Conservation (phyloP, 2,797 vertebrate genomes). For the Anolis apletophallus region DNA sequence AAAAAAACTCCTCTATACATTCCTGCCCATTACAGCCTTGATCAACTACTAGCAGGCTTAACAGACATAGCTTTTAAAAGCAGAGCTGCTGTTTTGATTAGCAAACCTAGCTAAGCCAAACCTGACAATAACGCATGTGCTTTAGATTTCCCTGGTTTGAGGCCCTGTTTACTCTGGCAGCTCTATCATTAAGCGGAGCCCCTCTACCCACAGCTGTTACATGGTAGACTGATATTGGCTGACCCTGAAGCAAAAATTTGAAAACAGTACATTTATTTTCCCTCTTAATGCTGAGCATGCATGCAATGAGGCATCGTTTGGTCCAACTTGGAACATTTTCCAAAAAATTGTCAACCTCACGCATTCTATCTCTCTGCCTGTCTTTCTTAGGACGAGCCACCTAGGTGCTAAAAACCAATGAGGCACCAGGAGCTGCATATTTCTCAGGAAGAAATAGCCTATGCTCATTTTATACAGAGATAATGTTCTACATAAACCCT, state of each 20-base stretch:
- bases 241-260: constrained; percentile 76
- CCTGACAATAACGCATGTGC: constrained; percentile 79
- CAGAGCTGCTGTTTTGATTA: constrained; percentile 75
- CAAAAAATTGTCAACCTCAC: constrained; percentile 65
- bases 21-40: constrained; percentile 61
- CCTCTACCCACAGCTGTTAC: constrained; percentile 74
- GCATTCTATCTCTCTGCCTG: constrained; percentile 56
- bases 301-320: constrained; percentile 68
- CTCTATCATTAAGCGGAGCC: constrained; percentile 69
- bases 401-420: constrained; percentile 46
- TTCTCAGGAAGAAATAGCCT: constrained; percentile 31
- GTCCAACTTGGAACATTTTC: constrained; percentile 70
- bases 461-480: neutral
- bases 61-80: constrained; percentile 73
- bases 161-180: constrained; percentile 80
- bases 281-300: constrained; percentile 71
- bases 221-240: constrained; percentile 75
- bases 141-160: constrained; percentile 80
- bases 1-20: constrained; percentile 51
- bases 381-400: constrained; percentile 49
- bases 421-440: neutral
- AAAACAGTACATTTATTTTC: constrained; percentile 80
- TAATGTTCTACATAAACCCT: neutral
- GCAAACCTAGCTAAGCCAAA: constrained; percentile 78
- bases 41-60: constrained; percentile 68